Conservation (phyloP, 2,113 vertebrate species). For the Gorsachius goisagi region DNA sequence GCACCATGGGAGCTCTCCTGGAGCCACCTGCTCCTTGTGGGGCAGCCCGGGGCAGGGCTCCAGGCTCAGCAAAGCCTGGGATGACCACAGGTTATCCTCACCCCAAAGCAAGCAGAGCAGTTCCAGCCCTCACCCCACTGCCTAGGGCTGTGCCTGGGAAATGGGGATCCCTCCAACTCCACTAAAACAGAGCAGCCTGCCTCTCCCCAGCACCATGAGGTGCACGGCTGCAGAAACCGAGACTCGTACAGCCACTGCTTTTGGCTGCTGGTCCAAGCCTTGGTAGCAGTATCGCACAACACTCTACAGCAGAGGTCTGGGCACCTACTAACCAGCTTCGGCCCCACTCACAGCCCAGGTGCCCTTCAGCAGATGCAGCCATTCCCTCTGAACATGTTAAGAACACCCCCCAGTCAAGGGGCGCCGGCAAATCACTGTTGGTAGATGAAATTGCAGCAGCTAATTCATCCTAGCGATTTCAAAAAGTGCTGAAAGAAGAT, state of each 20-base stretch:
- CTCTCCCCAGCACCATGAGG: background rate
- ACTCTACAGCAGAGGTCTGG: background rate
- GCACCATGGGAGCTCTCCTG: too few species aligned
- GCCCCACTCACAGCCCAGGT: fast-evolving
- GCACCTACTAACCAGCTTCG: background rate
- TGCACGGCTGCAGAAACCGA: background rate
- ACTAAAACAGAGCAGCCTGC: background rate
- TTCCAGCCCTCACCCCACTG: background rate
- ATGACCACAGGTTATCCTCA: fast-evolving
- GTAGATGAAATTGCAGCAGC: background rate
- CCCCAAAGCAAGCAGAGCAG: fast-evolving
- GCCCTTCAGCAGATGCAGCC: background rate
- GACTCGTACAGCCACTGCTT: fast-evolving
- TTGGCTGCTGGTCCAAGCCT: background rate
- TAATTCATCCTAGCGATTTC: background rate
- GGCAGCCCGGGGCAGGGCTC: background rate
- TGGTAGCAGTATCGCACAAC: fast-evolving
- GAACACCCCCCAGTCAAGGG: background rate
- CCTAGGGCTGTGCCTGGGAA: background rate
- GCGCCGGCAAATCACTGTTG: fast-evolving
- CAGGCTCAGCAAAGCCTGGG: background rate
- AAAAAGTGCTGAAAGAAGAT: background rate
- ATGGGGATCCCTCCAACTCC: background rate
- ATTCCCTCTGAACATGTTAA: fast-evolving
- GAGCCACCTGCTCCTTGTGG: fast-evolving